phyloP scores from a whole-genome alignment of 2,888 invertebrate species.

The Pristionchus exspectatus region DNA sequence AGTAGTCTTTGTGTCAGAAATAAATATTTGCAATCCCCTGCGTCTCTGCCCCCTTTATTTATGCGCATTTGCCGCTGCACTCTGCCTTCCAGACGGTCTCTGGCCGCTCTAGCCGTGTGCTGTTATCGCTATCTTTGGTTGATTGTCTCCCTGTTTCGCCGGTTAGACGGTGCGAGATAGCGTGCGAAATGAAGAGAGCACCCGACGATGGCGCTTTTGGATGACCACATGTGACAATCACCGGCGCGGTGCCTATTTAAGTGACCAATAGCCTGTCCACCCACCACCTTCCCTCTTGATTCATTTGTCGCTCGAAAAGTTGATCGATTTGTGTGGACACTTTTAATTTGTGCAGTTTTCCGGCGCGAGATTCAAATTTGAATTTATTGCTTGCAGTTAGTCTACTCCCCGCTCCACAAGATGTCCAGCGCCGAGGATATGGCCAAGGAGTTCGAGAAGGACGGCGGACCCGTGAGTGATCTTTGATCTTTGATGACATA shows the following conservation, averaged over 20 bases:
- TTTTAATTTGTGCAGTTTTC: neutral
- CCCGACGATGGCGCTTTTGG: neutral
- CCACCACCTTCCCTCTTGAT: neutral
- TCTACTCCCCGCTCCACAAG: conserved; percentile 33
- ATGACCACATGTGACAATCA: conserved; percentile 23
- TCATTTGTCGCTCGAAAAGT: neutral
- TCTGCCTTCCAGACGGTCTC: neutral
- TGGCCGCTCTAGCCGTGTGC: neutral
- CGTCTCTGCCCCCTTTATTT: neutral
- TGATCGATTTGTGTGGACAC: neutral
- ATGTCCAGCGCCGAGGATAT: conserved; percentile 71
- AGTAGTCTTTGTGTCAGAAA: too few species aligned
- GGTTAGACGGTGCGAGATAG: neutral
- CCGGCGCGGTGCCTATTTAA: neutral
- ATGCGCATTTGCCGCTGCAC: neutral
- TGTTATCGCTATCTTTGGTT: neutral
- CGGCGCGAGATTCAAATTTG: conserved; percentile 4
- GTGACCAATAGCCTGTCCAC: neutral
- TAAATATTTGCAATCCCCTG: neutral
- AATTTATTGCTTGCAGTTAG: conserved; percentile 12
- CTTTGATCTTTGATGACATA: conserved; percentile 3
- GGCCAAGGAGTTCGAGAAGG: conserved; percentile 73
- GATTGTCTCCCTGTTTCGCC: neutral
- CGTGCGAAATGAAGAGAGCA: neutral
- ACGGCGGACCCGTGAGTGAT: conserved; percentile 68